Evolutionary conservation across 2,113 vertebrate genomes (phyloP), one percentile per base, ranked within the genome.

Genomic region (Chunga burmeisteri): DNA sequence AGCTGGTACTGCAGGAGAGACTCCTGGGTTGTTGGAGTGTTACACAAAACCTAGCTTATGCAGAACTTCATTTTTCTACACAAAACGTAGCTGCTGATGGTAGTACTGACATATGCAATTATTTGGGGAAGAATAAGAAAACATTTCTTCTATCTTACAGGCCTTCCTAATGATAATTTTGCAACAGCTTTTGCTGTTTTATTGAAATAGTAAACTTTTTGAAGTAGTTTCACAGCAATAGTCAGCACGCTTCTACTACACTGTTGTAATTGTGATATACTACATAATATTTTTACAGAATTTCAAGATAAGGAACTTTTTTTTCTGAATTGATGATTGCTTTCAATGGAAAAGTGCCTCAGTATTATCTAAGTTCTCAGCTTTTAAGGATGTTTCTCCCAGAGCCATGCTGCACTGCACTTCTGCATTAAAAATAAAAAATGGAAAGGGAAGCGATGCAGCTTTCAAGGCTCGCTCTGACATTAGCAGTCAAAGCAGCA

Each of bases 71-170:
- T 40, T 81, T 56, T 81, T 58, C 40, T 70, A 4, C 52, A 22
- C 2, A 49, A 70, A 70, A 50, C 2, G 0, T 30, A 32, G 32
- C 61, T 65, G 32, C 61, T 65, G 16, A 7, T n/a, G 50, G 52
- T 18, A 88, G n/a, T 40, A 68, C 23, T 26, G 23, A 14, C 0
- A 1, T 6, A 15, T 6, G 13, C 53, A 50, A 10, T 2, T 27
- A 6, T 56, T 68, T n/a, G 27, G 27, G n/a, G n/a, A 95, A 79
- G 61, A 92, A 77, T 6, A 72, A 73, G 36, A 62, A 72, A 62
- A 26, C 13, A 29, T 6, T 89, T 53, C 3, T 62, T 44, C 61
- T 87, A 17, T 42, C 46, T 83, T 86, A 47, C 25, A 73, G 30
- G 16, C 18, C 49, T 77, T 86, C 23, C 52, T 78, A 71, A 32